Evolutionary conservation across 2,113 vertebrate species (phyloP).

Genomic region (Lophius piscatorius): DNA sequence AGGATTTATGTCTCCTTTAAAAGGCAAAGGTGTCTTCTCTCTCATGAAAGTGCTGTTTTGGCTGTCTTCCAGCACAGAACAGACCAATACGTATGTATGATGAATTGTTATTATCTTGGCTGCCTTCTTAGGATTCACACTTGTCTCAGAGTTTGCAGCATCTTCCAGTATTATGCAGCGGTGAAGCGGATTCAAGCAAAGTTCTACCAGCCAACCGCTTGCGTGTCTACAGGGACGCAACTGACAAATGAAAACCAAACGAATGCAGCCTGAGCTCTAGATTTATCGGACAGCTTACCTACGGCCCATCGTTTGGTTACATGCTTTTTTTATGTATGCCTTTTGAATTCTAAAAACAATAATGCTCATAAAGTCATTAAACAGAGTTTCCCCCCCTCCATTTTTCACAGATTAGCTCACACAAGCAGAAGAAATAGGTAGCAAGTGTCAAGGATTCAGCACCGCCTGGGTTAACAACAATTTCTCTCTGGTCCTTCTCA

Average conservation of each 20-base stretch:
- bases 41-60: slow-evolving; percentile 78
- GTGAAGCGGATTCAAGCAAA: slow-evolving; percentile 46
- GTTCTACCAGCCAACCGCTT: slow-evolving; percentile 50
- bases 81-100: slow-evolving; percentile 66
- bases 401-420: slow-evolving; percentile 52
- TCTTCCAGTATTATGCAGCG: slow-evolving; percentile 48
- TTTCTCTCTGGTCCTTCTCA: slow-evolving; percentile 36
- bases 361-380: slow-evolving; percentile 39
- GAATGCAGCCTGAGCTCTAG: slow-evolving; percentile 14
- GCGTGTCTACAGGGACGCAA: slow-evolving; percentile 42
- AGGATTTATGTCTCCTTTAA: slow-evolving; percentile 75
- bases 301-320: slow-evolving; percentile 14
- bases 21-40: slow-evolving; percentile 79
- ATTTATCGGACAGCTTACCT: slow-evolving; percentile 34
- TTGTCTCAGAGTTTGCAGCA: slow-evolving; percentile 39
- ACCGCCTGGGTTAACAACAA: slow-evolving; percentile 39
- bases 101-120: slow-evolving; percentile 74
- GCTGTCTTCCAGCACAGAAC: slow-evolving; percentile 68
- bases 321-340: neutral
- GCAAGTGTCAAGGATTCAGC: slow-evolving; percentile 57
- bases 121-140: slow-evolving; percentile 65
- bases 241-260: slow-evolving; percentile 55
- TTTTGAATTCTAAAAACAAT: slow-evolving; percentile 12
- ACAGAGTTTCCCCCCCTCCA: neutral
- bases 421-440: slow-evolving; percentile 54